phyloP scores from a whole-genome alignment of 2,113 vertebrate genomes.

The Paratilapia polleni region DNA sequence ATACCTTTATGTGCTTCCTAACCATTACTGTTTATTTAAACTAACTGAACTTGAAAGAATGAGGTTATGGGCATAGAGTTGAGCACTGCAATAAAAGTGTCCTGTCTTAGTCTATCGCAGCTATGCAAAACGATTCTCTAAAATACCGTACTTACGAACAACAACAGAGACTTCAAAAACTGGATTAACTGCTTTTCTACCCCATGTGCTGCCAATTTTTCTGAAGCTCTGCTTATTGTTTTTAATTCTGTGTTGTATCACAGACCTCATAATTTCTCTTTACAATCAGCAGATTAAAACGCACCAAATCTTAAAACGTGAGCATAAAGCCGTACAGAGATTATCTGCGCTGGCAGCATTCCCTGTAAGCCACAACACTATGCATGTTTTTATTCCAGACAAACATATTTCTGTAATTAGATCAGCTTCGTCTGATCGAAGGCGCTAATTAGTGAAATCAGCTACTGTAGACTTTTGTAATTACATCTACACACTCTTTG shows the following conservation, averaged over 20 bases:
- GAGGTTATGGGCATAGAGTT: slow-evolving; percentile 8
- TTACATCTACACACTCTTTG: slow-evolving; percentile 13
- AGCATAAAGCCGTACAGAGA: neutral
- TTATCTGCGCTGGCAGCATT: neutral
- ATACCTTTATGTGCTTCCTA: neutral
- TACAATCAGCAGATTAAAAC: slow-evolving; percentile 4
- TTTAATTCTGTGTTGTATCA: neutral
- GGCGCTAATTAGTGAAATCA: slow-evolving; percentile 37
- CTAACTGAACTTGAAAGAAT: slow-evolving; percentile 21
- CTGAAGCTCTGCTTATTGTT: neutral
- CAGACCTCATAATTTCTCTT: neutral
- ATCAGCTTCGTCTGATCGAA: slow-evolving; percentile 11
- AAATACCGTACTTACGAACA: neutral
- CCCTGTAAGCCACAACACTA: neutral
- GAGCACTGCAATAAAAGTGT: neutral
- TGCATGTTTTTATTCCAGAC: neutral
- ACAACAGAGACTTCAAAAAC: neutral
- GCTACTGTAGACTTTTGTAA: slow-evolving; percentile 20
- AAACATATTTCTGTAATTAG: slow-evolving; percentile 33
- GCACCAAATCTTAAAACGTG: neutral
- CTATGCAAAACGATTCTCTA: neutral
- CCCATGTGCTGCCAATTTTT: neutral
- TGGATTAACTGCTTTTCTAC: neutral
- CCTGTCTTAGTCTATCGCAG: neutral
- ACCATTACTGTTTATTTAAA: neutral